Evolutionary conservation across 2,113 vertebrate species (phyloP).

Genomic region (Corapipo altera): DNA sequence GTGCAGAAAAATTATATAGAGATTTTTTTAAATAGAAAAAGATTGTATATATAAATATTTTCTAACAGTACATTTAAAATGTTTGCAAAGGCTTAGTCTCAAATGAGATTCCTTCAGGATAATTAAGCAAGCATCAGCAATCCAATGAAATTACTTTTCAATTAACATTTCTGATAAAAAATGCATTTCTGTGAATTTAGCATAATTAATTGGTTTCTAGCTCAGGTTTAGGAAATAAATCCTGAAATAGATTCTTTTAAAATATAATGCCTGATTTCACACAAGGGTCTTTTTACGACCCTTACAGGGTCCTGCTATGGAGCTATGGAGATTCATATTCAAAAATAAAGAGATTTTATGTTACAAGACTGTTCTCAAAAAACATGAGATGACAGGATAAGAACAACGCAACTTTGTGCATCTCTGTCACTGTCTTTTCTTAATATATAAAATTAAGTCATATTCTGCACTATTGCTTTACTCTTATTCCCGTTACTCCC

Average conservation of each 20-base stretch:
- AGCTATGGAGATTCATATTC: neutral
- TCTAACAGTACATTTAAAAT: neutral
- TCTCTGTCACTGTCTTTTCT: neutral
- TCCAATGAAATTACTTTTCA: neutral
- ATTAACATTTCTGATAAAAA: conserved; percentile 11
- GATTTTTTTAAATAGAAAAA: neutral
- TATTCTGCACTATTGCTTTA: neutral
- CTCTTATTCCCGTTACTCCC: neutral
- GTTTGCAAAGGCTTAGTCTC: neutral
- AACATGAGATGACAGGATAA: neutral
- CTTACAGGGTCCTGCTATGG: neutral
- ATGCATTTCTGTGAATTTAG: conserved; percentile 5
- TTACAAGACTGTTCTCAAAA: neutral
- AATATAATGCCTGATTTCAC: neutral
- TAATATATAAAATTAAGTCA: neutral
- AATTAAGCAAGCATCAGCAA: conserved; percentile 19
- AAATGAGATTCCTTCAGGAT: neutral
- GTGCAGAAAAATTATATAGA: neutral
- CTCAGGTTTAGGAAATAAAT: neutral
- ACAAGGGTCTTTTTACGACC: neutral
- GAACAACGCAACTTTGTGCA: neutral
- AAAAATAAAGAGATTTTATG: neutral
- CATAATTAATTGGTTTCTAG: neutral
- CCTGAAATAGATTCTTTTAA: neutral
- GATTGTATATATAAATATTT: neutral